A percentile compares a stretch with the other conserved stretches of the same genome.
These are phyloP conservation scores for Canis aureus DNA, from an alignment of 2,113 vertebrate genomes.

Conservation along the genomic window DNA sequence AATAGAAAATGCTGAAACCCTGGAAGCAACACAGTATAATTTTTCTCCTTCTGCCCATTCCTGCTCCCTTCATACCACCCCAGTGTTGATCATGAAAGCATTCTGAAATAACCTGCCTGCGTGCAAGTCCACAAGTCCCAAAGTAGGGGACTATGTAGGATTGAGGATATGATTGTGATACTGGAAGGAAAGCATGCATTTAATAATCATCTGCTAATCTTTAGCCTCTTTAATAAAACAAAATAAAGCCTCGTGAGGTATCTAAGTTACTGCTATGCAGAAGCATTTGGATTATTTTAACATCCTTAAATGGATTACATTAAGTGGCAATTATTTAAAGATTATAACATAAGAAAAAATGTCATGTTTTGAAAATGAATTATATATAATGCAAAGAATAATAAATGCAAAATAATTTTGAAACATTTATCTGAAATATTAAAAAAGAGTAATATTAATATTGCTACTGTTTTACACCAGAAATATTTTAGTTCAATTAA, in stretches of 20 bases:
- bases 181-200: not conserved
- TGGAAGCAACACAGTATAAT: not conserved
- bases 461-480: not conserved
- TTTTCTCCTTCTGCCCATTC: not conserved
- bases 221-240: not conserved
- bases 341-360: not conserved
- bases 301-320: not conserved
- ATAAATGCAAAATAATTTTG: not conserved
- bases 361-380: not conserved
- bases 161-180: not conserved
- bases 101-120: not conserved
- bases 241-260: not conserved
- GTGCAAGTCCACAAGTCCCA: not conserved
- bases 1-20: not conserved
- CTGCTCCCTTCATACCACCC: not conserved
- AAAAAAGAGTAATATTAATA: not conserved
- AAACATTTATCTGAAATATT: not conserved
- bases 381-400: not conserved
- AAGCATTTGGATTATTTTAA: not conserved
- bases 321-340: not conserved
- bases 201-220: not conserved
- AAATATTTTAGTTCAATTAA: not conserved
- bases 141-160: not conserved
- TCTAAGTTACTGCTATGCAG: not conserved
- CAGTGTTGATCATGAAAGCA: not conserved